Conservation (phyloP, 1,140 invertebrate genomes). For the Bombus pyrosoma region DNA sequence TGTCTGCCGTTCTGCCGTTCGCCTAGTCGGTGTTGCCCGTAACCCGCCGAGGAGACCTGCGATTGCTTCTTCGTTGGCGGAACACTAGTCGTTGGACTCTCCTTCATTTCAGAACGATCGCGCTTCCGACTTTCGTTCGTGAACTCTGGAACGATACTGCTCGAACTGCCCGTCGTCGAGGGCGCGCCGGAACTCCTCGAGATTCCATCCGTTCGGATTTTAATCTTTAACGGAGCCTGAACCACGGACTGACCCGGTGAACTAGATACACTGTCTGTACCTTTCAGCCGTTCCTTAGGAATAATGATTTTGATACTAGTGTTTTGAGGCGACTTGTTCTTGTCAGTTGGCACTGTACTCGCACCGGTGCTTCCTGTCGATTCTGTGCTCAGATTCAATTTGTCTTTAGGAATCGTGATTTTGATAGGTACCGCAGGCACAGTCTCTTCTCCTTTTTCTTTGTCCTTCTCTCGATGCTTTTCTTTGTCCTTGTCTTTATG, state of each 20-base stretch:
- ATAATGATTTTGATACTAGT: constrained; percentile 86
- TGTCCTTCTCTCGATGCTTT: constrained; percentile 82
- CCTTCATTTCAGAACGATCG: constrained; percentile 63
- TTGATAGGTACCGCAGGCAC: constrained; percentile 83
- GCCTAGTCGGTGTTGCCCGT: constrained; percentile 63
- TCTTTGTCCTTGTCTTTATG: constrained; percentile 85
- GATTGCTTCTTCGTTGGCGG: constrained; percentile 68
- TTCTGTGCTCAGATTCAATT: constrained; percentile 79
- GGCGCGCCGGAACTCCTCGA: constrained; percentile 65
- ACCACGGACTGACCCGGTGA: constrained; percentile 65
- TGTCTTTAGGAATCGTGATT: constrained; percentile 87
- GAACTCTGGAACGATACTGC: constrained; percentile 39
- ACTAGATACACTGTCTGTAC: constrained; percentile 52
- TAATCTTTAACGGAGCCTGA: constrained; percentile 82
- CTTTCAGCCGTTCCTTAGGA: constrained; percentile 84
- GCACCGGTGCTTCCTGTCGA: constrained; percentile 11
- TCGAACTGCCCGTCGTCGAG: constrained; percentile 43
- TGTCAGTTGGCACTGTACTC: constrained; percentile 49
- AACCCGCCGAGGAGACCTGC: constrained; percentile 46
- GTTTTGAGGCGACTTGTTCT: constrained; percentile 65
- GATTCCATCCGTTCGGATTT: constrained; percentile 83
- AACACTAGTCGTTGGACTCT: constrained; percentile 19
- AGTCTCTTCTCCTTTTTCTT: constrained; percentile 71
- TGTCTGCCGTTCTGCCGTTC: constrained; percentile 78
- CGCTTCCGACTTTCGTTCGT: constrained; percentile 69